These are phyloP conservation scores for Lasius fuliginosus DNA, from an alignment of 2,888 invertebrate genomes.

Conservation along the genomic window DNA sequence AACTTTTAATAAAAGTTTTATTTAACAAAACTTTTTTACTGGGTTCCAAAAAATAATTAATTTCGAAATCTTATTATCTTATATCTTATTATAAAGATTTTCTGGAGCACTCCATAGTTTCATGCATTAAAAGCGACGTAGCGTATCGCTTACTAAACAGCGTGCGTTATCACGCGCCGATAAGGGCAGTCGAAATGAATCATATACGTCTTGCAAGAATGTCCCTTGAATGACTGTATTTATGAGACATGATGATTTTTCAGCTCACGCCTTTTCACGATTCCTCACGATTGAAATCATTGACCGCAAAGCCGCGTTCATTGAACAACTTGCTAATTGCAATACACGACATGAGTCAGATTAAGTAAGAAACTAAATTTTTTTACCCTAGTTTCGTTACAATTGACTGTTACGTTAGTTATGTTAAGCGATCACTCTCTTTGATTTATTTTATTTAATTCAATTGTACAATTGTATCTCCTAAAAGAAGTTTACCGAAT, in stretches of 20 bases:
- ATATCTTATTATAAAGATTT: conserved; percentile 23
- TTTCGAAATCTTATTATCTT: background rate
- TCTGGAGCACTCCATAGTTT: conserved; percentile 1
- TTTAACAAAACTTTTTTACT: background rate
- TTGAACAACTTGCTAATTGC: background rate
- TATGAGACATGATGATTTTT: conserved; percentile 42
- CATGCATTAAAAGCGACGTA: conserved; percentile 53
- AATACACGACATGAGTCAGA: background rate
- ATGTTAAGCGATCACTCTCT: background rate
- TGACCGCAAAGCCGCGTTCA: background rate
- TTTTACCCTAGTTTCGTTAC: background rate
- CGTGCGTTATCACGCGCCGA: conserved; percentile 78
- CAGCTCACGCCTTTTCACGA: background rate
- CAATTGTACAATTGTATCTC: background rate
- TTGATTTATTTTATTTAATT: background rate
- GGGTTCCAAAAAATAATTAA: background rate
- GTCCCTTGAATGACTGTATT: conserved; percentile 71
- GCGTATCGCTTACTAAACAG: conserved; percentile 82
- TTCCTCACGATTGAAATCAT: background rate
- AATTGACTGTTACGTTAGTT: background rate
- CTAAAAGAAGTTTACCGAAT: background rate
- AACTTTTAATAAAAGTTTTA: background rate
- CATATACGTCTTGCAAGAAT: conserved; percentile 71
- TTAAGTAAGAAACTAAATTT: background rate
- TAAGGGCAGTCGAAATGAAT: conserved; percentile 75